phyloP scores from a whole-genome alignment of 1,140 invertebrate genomes.

The Lepidurus arcticus region DNA sequence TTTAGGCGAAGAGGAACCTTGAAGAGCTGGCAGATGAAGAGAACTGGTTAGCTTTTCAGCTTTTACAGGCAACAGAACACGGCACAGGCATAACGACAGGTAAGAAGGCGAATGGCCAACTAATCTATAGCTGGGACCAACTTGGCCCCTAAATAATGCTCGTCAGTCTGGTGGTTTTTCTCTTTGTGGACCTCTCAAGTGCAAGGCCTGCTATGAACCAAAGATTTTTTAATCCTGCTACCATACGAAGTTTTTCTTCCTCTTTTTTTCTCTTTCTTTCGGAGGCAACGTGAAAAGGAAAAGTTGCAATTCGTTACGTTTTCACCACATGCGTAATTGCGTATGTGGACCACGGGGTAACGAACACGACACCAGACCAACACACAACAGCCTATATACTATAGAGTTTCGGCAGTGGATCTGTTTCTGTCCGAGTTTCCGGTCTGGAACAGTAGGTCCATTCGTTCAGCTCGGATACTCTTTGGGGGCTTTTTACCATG shows the following conservation, averaged over 20 bases:
- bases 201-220: background rate
- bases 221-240: background rate
- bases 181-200: background rate
- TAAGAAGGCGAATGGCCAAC: constrained; percentile 3
- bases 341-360: constrained; percentile 4
- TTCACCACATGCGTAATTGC: constrained; percentile 5
- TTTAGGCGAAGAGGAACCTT: constrained; percentile 18
- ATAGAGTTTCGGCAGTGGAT: background rate
- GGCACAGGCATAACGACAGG: constrained; percentile 13
- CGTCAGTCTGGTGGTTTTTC: background rate
- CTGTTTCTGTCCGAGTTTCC: constrained; percentile 20
- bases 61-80: constrained; percentile 19
- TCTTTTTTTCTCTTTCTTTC: background rate
- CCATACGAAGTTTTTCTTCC: background rate
- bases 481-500: constrained; percentile 16
- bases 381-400: background rate
- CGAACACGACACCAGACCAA: background rate
- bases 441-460: constrained; percentile 4
- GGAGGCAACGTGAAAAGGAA: background rate
- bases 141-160: background rate
- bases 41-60: constrained; percentile 14
- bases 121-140: background rate
- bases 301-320: background rate
- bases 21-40: constrained; percentile 21
- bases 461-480: constrained; percentile 13